Percentiles rank a stretch among this genome's conserved stretches.
phyloP scores from a whole-genome alignment of 2,113 vertebrate genomes.

The Nesospiza acunhae region DNA sequence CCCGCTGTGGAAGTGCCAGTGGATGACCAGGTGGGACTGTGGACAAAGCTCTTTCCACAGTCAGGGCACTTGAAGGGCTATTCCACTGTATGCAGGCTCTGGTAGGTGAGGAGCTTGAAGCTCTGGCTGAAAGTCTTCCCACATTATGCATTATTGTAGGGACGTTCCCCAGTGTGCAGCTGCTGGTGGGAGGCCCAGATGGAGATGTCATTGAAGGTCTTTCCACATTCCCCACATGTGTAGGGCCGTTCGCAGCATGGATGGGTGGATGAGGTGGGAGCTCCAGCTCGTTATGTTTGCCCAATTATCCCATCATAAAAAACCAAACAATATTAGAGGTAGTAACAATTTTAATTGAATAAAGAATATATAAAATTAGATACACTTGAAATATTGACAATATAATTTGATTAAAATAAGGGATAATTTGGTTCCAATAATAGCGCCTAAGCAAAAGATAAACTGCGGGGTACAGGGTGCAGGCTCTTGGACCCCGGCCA shows the following conservation, averaged over 20 bases:
- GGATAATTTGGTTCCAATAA: too few species aligned
- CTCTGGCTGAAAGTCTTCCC: background rate
- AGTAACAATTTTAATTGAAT: too few species aligned
- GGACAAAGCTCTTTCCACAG: background rate
- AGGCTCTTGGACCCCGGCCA: too few species aligned
- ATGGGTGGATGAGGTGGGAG: background rate
- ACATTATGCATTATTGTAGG: background rate
- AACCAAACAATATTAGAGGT: too few species aligned
- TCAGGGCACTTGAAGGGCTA: background rate
- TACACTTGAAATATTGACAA: too few species aligned
- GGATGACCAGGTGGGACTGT: background rate
- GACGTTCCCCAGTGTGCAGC: background rate
- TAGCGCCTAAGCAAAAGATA: too few species aligned
- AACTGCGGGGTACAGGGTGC: too few species aligned
- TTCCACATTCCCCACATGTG: background rate
- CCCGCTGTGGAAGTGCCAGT: accelerated
- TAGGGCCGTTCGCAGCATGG: background rate
- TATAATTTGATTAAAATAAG: too few species aligned
- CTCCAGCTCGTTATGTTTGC: too few species aligned
- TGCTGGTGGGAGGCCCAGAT: background rate
- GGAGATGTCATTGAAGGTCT: background rate
- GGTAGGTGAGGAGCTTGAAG: background rate
- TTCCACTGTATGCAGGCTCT: background rate
- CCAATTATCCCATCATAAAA: too few species aligned
- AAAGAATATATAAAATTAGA: too few species aligned